Base-by-base conservation (phyloP, 1,140 invertebrate genomes). In the Sinonovacula constricta region DNA sequence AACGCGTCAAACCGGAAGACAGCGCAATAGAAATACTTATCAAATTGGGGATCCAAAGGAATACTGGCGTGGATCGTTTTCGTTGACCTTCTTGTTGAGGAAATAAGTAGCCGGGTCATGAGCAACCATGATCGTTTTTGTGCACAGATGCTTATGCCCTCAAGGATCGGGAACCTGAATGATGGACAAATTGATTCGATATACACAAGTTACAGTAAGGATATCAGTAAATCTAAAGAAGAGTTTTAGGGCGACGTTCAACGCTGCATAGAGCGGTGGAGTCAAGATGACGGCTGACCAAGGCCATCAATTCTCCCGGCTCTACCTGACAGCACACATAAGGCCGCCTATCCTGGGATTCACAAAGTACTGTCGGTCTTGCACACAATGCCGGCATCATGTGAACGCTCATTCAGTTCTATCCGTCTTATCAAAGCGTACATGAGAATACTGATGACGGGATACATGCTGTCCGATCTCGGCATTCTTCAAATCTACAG, bases 1-100 rank as follows among this genome's bases (percentile, higher is more conserved):
- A 30, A 39, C 65, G 12, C 65, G 65, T 31, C 65, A 68, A 30
- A 53, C 26, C 24, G 5, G 0, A 4, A 22, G 24, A 0, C 28
- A 68, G 26, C 39, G 65, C 5, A 53, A 68, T 15, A 53, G 65
- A 26, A 49, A 39, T 10, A 68, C 51, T 53, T 68, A 68, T 30
- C n/a, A 49, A n/a, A 53, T 68, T 5, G 39, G 14, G 24, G 65
- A 68, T 31, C 65, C 49, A 49, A 51, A 51, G 65, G 30, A 22
- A 51, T 68, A 68, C 65, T 68, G 65, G 65, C 65, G 65, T 2
- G 18, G 24, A 53, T 53, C 28, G 65, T 68, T 22, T 68, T 68
- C 24, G 45, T 68, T 12, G 65, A 68, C 30, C 65, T 30, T 49
- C 45, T 68, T 28, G 14, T 53, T 53, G 45, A 68, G 33, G 65